Conservation (phyloP, 2,888 invertebrate genomes). For the Diploptera punctata region DNA sequence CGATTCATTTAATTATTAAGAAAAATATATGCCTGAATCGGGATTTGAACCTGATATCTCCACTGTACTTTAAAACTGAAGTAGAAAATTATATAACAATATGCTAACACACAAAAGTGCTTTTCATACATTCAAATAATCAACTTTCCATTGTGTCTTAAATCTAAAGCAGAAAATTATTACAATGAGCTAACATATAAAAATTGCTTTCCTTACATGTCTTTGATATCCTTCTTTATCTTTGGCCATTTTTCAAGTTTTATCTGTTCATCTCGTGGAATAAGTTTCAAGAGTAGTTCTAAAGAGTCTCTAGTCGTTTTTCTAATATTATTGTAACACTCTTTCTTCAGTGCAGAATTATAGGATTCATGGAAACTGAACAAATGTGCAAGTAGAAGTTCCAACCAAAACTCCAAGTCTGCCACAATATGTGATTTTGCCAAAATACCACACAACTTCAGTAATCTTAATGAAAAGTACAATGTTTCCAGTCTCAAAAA, state of each 20-base stretch:
- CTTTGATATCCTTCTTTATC: slow-evolving; percentile 4
- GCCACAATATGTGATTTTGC: background rate
- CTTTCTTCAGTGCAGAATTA: background rate
- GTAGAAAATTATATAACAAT: too few species aligned
- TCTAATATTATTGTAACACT: background rate
- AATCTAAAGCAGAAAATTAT: too few species aligned
- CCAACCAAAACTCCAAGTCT: slow-evolving; percentile 2
- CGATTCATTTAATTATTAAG: too few species aligned
- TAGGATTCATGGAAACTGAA: background rate
- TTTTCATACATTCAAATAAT: too few species aligned
- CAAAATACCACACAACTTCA: background rate
- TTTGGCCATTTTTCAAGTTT: background rate
- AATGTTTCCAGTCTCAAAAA: background rate
- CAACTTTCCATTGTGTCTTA: too few species aligned
- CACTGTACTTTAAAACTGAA: too few species aligned
- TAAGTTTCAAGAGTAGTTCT: background rate
- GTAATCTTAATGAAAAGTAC: background rate
- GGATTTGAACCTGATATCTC: too few species aligned
- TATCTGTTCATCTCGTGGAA: background rate
- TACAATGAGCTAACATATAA: too few species aligned
- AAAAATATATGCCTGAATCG: too few species aligned
- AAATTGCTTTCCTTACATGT: background rate
- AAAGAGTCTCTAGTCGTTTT: background rate
- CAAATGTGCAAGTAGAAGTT: background rate
- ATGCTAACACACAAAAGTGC: too few species aligned